Evolutionary conservation across 2,113 vertebrate genomes (phyloP), one percentile per base, ranked within the genome.

Genomic region (Alectura lathami): DNA sequence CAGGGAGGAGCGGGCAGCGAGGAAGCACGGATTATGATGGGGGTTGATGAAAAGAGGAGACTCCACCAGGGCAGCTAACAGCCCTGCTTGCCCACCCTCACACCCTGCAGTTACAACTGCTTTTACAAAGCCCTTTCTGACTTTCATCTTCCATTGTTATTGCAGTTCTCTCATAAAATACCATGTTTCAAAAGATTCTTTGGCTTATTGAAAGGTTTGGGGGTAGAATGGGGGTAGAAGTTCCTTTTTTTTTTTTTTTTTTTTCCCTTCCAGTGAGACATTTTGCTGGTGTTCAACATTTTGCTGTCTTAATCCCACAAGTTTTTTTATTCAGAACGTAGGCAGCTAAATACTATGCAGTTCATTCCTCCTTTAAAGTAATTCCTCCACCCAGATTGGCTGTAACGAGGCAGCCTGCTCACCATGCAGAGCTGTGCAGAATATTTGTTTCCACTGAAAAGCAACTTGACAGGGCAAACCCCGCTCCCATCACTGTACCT

Each of bases 221-320:
- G 17, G 9, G 6, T 14, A 51, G 51, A 26, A 21, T 83, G 42
- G 38, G 17, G 9, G 6, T 14, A 51, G 51, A 26, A 21, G 12
- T 5, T n/a, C 5, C 20, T 40, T 11, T n/a, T 50, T 13, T 0
- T 45, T 26, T 11, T n/a, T 51, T 13, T 0, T 32, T 75, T 56
- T 8, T 21, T 23, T 56, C 22, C 14, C n/a, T n/a, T 67, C 22
- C 14, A 36, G 29, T 4, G 12, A 72, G 80, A 36, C 29, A 56
- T 51, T 60, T 77, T 78, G 68, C 8, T 74, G 57, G 15, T 50
- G 38, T 76, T 80, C 77, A 78, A 12, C 22, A 38, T 75, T 93
- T 84, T 70, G 27, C 53, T 67, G 17, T 45, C 36, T 75, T 83
- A 83, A 84, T 81, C 53, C 59, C 54, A 23, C 59, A 54, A 30